Base-by-base conservation (phyloP, 2,113 vertebrate species). In the Sebastes schlegelii region DNA sequence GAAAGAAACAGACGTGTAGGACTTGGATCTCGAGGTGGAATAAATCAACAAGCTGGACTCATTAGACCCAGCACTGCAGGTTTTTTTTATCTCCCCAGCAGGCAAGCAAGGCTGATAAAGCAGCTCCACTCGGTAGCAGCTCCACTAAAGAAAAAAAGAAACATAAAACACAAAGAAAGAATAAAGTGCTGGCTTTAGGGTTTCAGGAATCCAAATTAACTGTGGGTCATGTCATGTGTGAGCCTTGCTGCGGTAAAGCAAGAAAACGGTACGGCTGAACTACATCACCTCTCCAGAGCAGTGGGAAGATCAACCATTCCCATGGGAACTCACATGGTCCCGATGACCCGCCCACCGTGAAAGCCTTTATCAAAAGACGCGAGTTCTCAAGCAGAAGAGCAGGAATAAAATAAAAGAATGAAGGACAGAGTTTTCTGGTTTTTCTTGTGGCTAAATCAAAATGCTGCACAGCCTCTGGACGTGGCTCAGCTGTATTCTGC, bases 131-230 rank as follows among this genome's bases (percentile, higher is more conserved):
- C 83, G 82, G 88, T 83, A 74, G 87, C 74, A 74, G 74, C 76
- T 88, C 77, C 74, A 82, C 40, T 70, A 74, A 83, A 85, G 87
- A 86, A 80, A 87, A 83, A 86, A 89, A 63, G 78, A 63, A 34
- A 88, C 77, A 88, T 90, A 86, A 91, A 93, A 90, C 85, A 87
- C 88, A 91, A 89, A 85, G 86, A 80, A 81, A 84, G 82, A 89
- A 91, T 77, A 79, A 90, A 90, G 80, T 82, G 65, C 83, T 86
- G 79, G 84, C 77, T 85, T 85, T 82, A 51, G 69, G 68, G 66
- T 77, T 87, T 84, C 46, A 83, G 86, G 86, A 90, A 88, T 93
- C 82, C 88, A 93, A 92, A 95, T 94, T 92, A 95, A 93, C 87
- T 86, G 74, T 77, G 93, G 90, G 91, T 93, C 89, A 93, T 82